Base-by-base conservation (phyloP, 1,140 invertebrate genomes). In the Paraescarpia echinospica region DNA sequence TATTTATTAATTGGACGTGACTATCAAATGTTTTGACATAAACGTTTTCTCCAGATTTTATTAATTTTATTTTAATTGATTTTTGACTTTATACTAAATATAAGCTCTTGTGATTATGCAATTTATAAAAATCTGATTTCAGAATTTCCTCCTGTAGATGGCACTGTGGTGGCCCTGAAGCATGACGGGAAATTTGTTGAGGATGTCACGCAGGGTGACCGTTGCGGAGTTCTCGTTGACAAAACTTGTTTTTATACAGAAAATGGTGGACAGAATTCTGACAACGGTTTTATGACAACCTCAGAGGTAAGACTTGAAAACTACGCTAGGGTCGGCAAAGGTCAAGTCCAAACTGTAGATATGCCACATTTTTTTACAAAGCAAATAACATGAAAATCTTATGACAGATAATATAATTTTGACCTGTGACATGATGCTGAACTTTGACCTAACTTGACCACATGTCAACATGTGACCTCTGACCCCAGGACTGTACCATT, bases 231-330 rank as follows among this genome's bases (percentile, higher is more conserved):
- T 92, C 96, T 99, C 93, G 96, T 99, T 91, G 98, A 99, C 95
- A 97, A 97, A 94, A 99, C 99, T 0, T 96, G 95, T 93, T 99
- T 99, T 96, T 98, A 97, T 95, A 99, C 99, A 12, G 99, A 99
- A 96, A 98, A 99, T 96, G 99, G 99, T 94, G 99, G 99, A 31
- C 99, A 99, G 96, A 98, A 99, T 94, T 99, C 97, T 96, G 99
- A 99, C 96, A 98, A 98, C 95, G 99, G 99, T 34, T 6, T 31
- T 33, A 77, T 41, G 1, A 91, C 89, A 35, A 90, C n/a, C 33
- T 33, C 18, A 6, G 35, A 91, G 89, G 34, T 41, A n/a, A 35
- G 34, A 41, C 27, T 91, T 92, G 1, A 41, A 12, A 90, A 33
- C 6, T 8, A 22, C n/a, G n/a, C 88, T 8, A 14, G 6, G 34